Evolutionary conservation across 2,113 vertebrate species (phyloP).

Genomic region (Meriones unguiculatus): DNA sequence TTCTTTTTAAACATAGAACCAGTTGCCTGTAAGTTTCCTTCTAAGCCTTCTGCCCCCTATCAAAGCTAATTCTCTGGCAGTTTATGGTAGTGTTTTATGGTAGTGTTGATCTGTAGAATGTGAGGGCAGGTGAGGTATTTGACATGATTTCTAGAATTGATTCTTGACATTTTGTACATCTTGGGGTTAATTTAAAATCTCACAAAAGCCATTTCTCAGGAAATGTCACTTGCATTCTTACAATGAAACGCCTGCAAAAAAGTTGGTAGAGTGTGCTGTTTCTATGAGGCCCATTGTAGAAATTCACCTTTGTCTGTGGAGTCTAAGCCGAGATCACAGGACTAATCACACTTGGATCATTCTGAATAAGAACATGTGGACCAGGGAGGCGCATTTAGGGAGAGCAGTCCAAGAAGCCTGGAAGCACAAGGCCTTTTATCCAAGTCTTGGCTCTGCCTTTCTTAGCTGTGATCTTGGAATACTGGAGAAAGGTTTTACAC

Average conservation of each 20-base stretch:
- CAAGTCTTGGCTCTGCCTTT: neutral
- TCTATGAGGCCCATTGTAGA: neutral
- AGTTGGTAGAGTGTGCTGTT: neutral
- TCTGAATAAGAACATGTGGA: neutral
- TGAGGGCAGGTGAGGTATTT: neutral
- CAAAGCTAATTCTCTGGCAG: neutral
- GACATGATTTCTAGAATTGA: neutral
- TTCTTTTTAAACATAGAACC: neutral
- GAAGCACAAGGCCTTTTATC: neutral
- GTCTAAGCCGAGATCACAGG: neutral
- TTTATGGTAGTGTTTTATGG: neutral
- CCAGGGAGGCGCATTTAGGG: too few species aligned
- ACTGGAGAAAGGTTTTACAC: neutral
- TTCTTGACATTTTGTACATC: neutral
- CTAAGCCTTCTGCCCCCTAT: neutral
- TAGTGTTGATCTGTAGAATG: neutral
- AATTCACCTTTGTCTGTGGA: neutral
- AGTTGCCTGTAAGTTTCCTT: neutral
- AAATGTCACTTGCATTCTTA: neutral
- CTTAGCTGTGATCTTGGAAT: neutral
- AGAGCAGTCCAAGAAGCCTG: too few species aligned
- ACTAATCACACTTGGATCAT: neutral
- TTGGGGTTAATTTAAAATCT: neutral
- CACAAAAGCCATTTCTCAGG: neutral
- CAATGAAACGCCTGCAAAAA: neutral